Evolutionary conservation across 1,140 invertebrate species (phyloP).

Genomic region (Drosophila truncata): DNA sequence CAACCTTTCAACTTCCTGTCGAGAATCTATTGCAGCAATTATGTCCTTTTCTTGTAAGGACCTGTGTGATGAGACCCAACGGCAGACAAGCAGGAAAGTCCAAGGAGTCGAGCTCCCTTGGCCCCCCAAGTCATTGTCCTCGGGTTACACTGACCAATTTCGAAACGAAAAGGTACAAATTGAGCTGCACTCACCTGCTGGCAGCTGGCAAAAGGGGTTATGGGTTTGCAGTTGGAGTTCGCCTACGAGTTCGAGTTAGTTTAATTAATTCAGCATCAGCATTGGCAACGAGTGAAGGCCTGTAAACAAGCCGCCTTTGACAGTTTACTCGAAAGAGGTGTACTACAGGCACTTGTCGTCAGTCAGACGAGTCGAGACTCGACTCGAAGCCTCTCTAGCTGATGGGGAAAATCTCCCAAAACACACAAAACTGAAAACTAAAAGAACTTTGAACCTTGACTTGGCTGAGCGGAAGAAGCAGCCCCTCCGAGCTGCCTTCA

Average conservation of each 20-base stretch:
- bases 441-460: conserved; percentile 72
- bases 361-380: conserved; percentile 43
- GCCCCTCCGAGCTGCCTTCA: conserved; percentile 65
- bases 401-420: conserved; percentile 34
- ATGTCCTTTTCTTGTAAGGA: conserved; percentile 54
- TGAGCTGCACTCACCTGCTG: conserved; percentile 50
- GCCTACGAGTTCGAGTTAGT: conserved; percentile 58
- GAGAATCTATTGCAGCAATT: conserved; percentile 49
- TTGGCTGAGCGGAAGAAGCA: conserved; percentile 10
- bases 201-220: conserved; percentile 16
- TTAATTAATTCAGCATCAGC: conserved; percentile 76
- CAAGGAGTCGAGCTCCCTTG: conserved; percentile 9
- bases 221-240: conserved; percentile 17
- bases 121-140: conserved; percentile 58
- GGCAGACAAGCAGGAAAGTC: conserved; percentile 16
- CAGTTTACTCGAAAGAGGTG: conserved; percentile 81
- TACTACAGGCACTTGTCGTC: conserved; percentile 76
- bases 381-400: background rate
- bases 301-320: conserved; percentile 71
- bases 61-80: conserved; percentile 30
- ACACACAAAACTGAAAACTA: conserved; percentile 43
- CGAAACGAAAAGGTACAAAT: conserved; percentile 78
- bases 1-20: conserved; percentile 56
- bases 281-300: conserved; percentile 29
- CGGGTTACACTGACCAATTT: conserved; percentile 77